Evolutionary conservation across 2,113 vertebrate genomes (phyloP), one percentile per base, ranked within the genome.

Genomic region (Brienomyrus longianalis): DNA sequence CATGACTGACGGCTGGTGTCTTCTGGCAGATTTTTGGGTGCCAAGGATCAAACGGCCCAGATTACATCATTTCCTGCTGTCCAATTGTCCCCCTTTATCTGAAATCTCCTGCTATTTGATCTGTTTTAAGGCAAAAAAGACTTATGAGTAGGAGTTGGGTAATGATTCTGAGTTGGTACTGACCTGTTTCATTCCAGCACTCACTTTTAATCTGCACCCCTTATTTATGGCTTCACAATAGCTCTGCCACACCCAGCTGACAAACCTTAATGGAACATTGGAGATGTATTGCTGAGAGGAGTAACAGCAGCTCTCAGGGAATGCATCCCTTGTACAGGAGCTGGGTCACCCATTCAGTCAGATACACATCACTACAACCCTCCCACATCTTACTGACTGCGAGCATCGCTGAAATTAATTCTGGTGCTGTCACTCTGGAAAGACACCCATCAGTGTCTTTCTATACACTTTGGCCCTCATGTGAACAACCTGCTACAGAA

Each of bases 221-320:
- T 91, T 91, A 70, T 80, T 87, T 84, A 93, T 90, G 91, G 89
- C 92, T 90, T 92, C 47, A 83, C 90, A 62, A 39, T 90, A 89
- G 89, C 90, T 88, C 35, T 89, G 93, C 92, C 92, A 92, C 91
- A 92, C 91, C 89, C 91, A 92, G 92, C 43, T 88, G 90, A 52
- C 90, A 87, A 90, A 91, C 88, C 48, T 31, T 90, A 89, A 91
- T 95, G 95, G 90, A 84, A 84, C 45, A 48, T 84, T 48, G 23
- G 19, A 84, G 19, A 84, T 45, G 17, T 39, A 83, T 84, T 90
- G 87, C 90, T 88, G 88, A 88, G 90, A 66, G 87, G 83, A 31
- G 86, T 83, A 89, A 31, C 10, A 89, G 91, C 87, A 91, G 91
- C 93, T 91, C 90, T 88, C 89, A 86, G 80, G 91, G 89, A 48